Percentiles rank a stretch among this genome's conserved stretches.
Conservation (phyloP, 2,888 invertebrate species). For the Lasioglossum calceatum region DNA sequence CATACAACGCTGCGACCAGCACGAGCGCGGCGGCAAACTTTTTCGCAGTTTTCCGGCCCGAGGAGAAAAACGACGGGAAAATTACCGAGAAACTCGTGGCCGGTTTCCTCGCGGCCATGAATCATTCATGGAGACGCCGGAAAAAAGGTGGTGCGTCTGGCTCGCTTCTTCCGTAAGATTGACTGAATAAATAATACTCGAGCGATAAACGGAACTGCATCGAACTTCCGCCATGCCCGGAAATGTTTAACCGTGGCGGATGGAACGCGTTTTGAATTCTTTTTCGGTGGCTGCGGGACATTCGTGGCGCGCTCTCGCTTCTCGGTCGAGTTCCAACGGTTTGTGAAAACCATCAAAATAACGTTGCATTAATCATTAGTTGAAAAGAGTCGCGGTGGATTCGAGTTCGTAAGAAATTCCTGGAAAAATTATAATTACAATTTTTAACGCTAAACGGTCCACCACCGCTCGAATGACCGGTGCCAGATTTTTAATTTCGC, state of each 20-base stretch:
- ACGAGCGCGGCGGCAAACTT: conserved; percentile 47
- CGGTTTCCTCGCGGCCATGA: conserved; percentile 60
- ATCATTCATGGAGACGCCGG: conserved; percentile 63
- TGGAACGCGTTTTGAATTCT: neutral
- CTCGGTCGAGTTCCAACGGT: neutral
- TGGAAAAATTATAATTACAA: neutral
- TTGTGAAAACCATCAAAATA: neutral
- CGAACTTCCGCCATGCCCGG: neutral
- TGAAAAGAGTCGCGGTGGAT: neutral
- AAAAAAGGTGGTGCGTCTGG: conserved; percentile 44
- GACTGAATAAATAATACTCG: conserved; percentile 70
- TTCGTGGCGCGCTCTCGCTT: neutral
- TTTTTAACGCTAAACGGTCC: no score
- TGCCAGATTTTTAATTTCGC: no score
- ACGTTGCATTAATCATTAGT: neutral
- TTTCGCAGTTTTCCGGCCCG: conserved; percentile 41
- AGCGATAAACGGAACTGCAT: conserved; percentile 56
- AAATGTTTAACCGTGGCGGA: conserved; percentile 6
- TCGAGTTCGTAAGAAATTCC: neutral
- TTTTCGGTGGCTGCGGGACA: neutral
- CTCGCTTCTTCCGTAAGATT: conserved; percentile 60
- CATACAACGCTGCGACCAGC: conserved; percentile 22
- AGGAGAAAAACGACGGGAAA: neutral
- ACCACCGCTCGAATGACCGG: no score
- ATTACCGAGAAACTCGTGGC: conserved; percentile 20